phyloP scores from a whole-genome alignment of 2,888 invertebrate genomes.

The Sarcophaga caerulescens region DNA sequence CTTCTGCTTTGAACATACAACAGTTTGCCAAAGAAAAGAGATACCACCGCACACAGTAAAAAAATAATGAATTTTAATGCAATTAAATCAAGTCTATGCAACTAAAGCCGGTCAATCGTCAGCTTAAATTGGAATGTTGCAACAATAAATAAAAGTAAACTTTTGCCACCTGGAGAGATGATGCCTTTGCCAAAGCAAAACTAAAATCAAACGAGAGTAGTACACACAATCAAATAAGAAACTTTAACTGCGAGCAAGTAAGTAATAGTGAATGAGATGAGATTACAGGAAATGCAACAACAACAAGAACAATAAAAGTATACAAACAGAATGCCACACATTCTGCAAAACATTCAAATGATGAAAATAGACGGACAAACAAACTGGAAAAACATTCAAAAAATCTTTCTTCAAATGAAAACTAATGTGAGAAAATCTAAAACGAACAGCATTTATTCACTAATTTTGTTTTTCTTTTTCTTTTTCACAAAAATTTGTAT shows the following conservation, averaged over 20 bases:
- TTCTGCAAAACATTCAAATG: background rate
- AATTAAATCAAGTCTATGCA: slow-evolving; percentile 17
- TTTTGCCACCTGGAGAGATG: slow-evolving; percentile 50
- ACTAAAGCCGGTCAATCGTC: background rate
- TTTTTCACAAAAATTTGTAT: too few species aligned
- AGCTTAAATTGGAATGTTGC: slow-evolving; percentile 4
- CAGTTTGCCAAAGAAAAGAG: too few species aligned
- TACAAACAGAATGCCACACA: slow-evolving; percentile 33
- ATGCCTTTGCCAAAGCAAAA: slow-evolving; percentile 37
- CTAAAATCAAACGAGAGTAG: slow-evolving; percentile 27
- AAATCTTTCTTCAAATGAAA: slow-evolving; percentile 38
- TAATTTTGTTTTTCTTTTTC: background rate
- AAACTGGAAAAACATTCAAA: background rate
- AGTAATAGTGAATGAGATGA: slow-evolving; percentile 21
- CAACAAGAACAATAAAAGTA: background rate
- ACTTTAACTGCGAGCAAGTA: slow-evolving; percentile 13
- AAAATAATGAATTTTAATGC: background rate
- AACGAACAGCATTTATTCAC: slow-evolving; percentile 41
- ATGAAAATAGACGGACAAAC: too few species aligned
- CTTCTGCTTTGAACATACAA: too few species aligned
- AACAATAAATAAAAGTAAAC: slow-evolving; percentile 14
- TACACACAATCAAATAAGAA: background rate
- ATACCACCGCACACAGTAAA: too few species aligned
- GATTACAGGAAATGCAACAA: slow-evolving; percentile 56
- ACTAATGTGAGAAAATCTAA: slow-evolving; percentile 53